These are phyloP conservation scores for Eumacrocentrus americanus DNA, from an alignment of 2,888 invertebrate genomes.

Conservation along the genomic window DNA sequence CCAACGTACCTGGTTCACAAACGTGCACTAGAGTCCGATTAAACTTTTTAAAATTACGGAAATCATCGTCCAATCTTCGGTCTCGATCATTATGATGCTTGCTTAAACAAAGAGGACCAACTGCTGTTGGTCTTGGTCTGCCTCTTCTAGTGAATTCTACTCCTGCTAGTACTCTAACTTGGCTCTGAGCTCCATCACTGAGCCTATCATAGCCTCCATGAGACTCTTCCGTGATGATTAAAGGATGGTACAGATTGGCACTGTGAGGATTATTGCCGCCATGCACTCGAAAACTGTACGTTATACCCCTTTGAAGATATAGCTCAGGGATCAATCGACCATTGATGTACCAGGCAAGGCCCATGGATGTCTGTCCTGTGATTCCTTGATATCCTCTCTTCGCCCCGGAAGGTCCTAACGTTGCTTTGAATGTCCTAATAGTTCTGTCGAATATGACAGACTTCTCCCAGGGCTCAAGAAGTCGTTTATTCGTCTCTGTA, in stretches of 20 bases:
- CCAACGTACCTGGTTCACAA: conserved; percentile 71
- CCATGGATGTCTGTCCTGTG: conserved; percentile 75
- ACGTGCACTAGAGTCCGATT: conserved; percentile 75
- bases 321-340: conserved; percentile 87
- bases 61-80: conserved; percentile 79
- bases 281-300: conserved; percentile 79
- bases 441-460: conserved; percentile 65
- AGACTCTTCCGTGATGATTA: conserved; percentile 85
- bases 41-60: conserved; percentile 80
- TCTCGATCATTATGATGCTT: conserved; percentile 74
- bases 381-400: conserved; percentile 77
- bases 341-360: conserved; percentile 91
- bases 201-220: conserved; percentile 82
- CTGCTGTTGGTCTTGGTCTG: conserved; percentile 78
- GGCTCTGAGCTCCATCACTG: conserved; percentile 73
- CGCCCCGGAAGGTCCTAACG: conserved; percentile 85
- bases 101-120: conserved; percentile 81
- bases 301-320: conserved; percentile 82
- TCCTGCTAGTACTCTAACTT: conserved; percentile 78
- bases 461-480: conserved; percentile 63
- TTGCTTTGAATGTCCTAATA: conserved; percentile 79
- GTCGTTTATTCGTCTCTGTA: conserved; percentile 60
- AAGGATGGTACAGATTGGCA: conserved; percentile 84
- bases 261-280: conserved; percentile 92
- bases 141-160: conserved; percentile 84